Base-by-base conservation (phyloP, 2,888 invertebrate species). In the Agonopterix alstromeriana region DNA sequence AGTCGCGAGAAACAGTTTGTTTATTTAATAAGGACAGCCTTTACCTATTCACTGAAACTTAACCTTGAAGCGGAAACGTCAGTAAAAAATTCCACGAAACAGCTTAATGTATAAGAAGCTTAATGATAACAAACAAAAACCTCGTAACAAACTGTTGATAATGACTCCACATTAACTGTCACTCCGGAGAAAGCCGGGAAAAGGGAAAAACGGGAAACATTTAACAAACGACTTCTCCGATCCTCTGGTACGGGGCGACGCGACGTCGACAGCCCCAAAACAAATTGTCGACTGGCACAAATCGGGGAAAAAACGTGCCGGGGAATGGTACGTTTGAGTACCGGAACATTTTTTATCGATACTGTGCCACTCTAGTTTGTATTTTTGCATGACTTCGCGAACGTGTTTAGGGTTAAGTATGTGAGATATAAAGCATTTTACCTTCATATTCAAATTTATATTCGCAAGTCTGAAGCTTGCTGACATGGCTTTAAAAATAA, bases 241-340 rank as follows among this genome's bases (percentile, higher is more conserved):
- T 50, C 41, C 45, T 45, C 27, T 47, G 35, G 11, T 38, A 38
- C 45, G 41, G 43, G 48, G 17, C 17, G 17, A 17, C 44, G 44
- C 44, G 51, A 46, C 46, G 52, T 35, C 53, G 49, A 50, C 54
- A 54, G 43, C 45, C 45, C 17, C 48, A 47, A 48, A 49, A 53
- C 55, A 57, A 57, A 55, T 57, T 49, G 55, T 43, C 53, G 42
- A 52, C 50, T 52, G 48, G 47, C 49, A 45, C 41, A 40, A 48
- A 45, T 48, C 43, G 48, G 38, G 9, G 36, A 48, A 53, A 48
- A 47, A 46, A 46, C 48, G 46, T 40, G 44, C 35, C 46, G 48
- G 47, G n/a, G 46, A 44, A 46, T 42, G 36, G 43, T 46, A 43
- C 8, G 12, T 27, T 9, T 17, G 9, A 27, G 9, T 43, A 14